Conservation (phyloP, 1,140 invertebrate genomes). For the Bombus impatiens region DNA sequence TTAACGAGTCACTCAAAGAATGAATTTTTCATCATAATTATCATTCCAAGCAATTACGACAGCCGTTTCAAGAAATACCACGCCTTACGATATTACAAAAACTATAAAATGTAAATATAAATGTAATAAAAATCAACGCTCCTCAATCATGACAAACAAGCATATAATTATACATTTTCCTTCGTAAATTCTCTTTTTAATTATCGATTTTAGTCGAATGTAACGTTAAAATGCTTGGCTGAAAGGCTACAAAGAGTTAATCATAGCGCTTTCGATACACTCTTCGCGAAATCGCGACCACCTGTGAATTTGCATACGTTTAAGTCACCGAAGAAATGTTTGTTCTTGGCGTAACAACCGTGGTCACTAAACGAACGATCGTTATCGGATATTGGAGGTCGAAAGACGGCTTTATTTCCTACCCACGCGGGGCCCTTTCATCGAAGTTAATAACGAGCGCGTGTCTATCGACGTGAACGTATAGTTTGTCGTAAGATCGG, state of each 20-base stretch:
- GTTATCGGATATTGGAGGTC: conserved; percentile 20
- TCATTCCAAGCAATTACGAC: no score
- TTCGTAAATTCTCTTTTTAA: no score
- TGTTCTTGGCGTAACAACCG: background rate
- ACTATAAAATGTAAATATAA: no score
- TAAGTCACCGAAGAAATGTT: background rate
- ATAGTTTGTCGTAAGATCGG: conserved; percentile 45
- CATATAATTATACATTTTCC: no score
- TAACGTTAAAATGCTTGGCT: background rate
- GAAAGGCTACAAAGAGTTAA: background rate
- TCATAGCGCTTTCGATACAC: background rate
- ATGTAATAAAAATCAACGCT: no score
- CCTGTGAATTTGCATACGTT: background rate
- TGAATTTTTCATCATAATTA: no score
- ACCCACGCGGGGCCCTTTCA: conserved; percentile 14
- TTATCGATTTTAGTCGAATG: no score
- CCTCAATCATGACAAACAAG: no score
- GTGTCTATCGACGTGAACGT: conserved; percentile 47
- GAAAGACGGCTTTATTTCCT: conserved; percentile 32
- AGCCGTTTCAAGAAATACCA: background rate
- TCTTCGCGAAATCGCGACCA: background rate
- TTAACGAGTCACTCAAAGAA: no score
- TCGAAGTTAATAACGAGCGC: conserved; percentile 48
- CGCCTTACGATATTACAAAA: no score
- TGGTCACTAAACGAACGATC: conserved; percentile 30